These are phyloP conservation scores for Gymnarchus niloticus DNA, from an alignment of 2,113 vertebrate genomes.

Conservation along the genomic window DNA sequence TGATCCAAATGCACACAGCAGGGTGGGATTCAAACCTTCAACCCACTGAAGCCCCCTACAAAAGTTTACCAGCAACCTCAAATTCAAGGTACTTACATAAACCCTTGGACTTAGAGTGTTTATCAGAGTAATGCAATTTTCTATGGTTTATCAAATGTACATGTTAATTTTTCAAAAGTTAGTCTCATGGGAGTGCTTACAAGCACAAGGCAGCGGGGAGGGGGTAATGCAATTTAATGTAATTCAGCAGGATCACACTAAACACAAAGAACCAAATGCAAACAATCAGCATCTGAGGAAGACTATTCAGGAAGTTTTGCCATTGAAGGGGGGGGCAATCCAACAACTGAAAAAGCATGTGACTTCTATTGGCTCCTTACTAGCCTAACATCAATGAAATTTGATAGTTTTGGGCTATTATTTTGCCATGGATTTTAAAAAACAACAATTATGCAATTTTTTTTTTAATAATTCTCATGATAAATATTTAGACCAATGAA, in stretches of 20 bases:
- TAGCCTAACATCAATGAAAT: background rate
- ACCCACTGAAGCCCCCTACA: too few relatives aligned
- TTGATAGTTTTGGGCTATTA: background rate
- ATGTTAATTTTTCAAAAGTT: background rate
- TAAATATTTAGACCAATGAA: slow-evolving; percentile 7
- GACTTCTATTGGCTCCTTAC: background rate
- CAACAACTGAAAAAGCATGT: slow-evolving; percentile 1
- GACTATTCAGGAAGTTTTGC: background rate
- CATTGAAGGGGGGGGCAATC: background rate
- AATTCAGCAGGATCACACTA: background rate
- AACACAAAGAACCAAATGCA: background rate
- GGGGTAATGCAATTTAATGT: background rate
- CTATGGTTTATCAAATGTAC: too few relatives aligned
- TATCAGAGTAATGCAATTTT: too few relatives aligned
- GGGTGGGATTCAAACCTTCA: too few relatives aligned
- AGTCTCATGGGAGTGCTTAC: background rate
- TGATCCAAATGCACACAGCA: too few relatives aligned
- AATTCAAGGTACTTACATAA: too few relatives aligned
- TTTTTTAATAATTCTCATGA: slow-evolving; percentile 2
- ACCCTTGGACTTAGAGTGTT: too few relatives aligned
- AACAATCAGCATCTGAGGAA: background rate
- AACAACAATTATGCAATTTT: background rate
- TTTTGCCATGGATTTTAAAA: background rate
- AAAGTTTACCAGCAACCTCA: too few relatives aligned
- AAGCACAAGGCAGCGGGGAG: background rate